These are phyloP conservation scores for Plemyria rubiginata DNA, from an alignment of 2,888 invertebrate genomes.

Conservation along the genomic window DNA sequence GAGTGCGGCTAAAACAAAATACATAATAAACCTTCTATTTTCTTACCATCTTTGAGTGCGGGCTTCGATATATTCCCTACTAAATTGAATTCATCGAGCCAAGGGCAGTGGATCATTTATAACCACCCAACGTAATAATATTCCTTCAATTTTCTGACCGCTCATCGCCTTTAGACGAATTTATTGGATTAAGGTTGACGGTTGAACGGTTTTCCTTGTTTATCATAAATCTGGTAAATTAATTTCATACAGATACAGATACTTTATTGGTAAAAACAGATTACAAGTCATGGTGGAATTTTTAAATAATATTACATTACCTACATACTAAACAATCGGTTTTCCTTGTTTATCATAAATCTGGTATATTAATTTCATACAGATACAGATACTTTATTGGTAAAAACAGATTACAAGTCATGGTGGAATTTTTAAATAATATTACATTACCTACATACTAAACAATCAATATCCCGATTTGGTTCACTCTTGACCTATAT, in stretches of 20 bases:
- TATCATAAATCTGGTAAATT: constrained; percentile 6
- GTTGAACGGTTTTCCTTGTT: constrained; percentile 31
- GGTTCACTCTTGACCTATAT: not conserved
- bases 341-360: too few relatives aligned
- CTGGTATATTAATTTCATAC: too few relatives aligned
- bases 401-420: too few relatives aligned
- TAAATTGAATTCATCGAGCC: constrained; percentile 26
- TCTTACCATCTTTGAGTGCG: constrained; percentile 8
- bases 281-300: too few relatives aligned
- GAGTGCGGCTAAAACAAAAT: not conserved
- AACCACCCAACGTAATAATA: constrained; percentile 29
- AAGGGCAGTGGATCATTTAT: constrained; percentile 34
- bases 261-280: too few relatives aligned
- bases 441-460: too few relatives aligned
- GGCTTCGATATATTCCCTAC: constrained; percentile 20
- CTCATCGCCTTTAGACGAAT: constrained; percentile 32
- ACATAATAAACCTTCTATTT: constrained; percentile 10
- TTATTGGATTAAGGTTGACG: constrained; percentile 29
- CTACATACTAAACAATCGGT: too few relatives aligned
- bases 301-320: too few relatives aligned
- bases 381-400: too few relatives aligned
- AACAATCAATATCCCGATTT: not conserved
- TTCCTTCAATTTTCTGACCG: constrained; percentile 37
- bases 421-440: too few relatives aligned
- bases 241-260: too few relatives aligned